These are phyloP conservation scores for Podilymbus podiceps DNA, from an alignment of 2,113 vertebrate genomes.

Conservation along the genomic window DNA sequence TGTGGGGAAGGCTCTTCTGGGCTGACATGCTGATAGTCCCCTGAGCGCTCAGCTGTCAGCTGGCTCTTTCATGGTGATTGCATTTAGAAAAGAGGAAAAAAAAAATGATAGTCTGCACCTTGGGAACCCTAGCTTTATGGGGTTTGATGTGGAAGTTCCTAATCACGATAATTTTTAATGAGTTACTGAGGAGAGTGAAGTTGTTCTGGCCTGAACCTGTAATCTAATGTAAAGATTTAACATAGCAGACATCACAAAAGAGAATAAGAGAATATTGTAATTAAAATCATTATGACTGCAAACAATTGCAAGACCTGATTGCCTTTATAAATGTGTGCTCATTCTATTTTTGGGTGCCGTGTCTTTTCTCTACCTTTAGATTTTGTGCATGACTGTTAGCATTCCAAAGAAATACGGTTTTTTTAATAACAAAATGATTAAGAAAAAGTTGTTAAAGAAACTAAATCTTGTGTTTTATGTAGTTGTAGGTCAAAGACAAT, in stretches of 20 bases:
- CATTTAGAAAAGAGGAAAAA: background rate
- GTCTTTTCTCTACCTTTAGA: background rate
- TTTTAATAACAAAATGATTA: background rate
- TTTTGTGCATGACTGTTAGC: background rate
- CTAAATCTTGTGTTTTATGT: background rate
- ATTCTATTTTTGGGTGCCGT: background rate
- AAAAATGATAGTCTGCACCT: background rate
- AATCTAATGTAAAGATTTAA: background rate
- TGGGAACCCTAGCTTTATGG: background rate
- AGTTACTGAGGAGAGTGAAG: background rate
- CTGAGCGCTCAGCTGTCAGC: slow-evolving; percentile 17
- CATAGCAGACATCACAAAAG: background rate
- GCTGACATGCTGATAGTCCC: slow-evolving; percentile 1
- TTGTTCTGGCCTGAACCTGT: background rate
- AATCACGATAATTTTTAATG: background rate
- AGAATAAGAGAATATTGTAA: background rate
- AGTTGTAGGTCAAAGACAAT: slow-evolving; percentile 84
- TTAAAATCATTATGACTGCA: background rate
- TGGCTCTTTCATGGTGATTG: slow-evolving; percentile 25
- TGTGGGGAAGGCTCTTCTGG: background rate
- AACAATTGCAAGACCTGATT: background rate
- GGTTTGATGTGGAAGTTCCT: background rate
- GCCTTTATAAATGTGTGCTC: background rate
- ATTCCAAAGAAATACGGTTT: background rate
- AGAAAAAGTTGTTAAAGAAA: background rate